These are phyloP conservation scores for Carpatolechia fugitivella DNA, from an alignment of 2,888 invertebrate species.

Conservation along the genomic window DNA sequence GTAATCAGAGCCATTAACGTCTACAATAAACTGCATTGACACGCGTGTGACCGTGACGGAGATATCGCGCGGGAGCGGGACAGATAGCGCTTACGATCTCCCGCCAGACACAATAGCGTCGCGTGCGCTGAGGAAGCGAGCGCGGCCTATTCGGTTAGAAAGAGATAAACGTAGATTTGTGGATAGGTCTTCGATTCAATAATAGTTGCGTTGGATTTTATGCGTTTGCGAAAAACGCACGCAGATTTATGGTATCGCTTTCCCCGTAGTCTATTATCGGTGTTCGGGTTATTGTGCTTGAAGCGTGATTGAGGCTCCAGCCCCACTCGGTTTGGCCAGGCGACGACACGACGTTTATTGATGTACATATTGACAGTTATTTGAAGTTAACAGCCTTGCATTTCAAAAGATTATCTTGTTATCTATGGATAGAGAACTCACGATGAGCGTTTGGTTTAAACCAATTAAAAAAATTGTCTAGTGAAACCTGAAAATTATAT, in stretches of 20 bases:
- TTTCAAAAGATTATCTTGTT: neutral
- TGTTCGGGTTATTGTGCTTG: conserved; percentile 15
- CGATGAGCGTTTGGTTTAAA: neutral
- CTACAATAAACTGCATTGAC: conserved; percentile 78
- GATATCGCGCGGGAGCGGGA: conserved; percentile 54
- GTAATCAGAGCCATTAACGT: conserved; percentile 77
- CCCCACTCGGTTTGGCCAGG: neutral
- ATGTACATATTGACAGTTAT: neutral
- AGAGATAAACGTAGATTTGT: conserved; percentile 40
- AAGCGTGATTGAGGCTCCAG: neutral
- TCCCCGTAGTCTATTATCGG: conserved; percentile 63
- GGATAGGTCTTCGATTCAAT: conserved; percentile 52
- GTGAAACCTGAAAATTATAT: too few relatives aligned
- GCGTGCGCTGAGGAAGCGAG: conserved; percentile 36
- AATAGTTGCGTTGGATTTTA: conserved; percentile 72
- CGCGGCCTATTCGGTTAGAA: conserved; percentile 44
- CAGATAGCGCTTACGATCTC: conserved; percentile 48
- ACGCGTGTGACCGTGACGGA: conserved; percentile 55
- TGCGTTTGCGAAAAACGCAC: conserved; percentile 75
- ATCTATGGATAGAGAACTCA: neutral
- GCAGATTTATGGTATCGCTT: conserved; percentile 66
- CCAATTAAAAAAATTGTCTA: too few relatives aligned
- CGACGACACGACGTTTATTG: neutral
- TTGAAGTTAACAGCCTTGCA: neutral
- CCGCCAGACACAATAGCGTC: conserved; percentile 71